A percentile compares a stretch with the other conserved stretches of the same genome.
These are phyloP conservation scores for Caenorhabditis virilis DNA, from an alignment of 2,888 invertebrate genomes.

Conservation along the genomic window DNA sequence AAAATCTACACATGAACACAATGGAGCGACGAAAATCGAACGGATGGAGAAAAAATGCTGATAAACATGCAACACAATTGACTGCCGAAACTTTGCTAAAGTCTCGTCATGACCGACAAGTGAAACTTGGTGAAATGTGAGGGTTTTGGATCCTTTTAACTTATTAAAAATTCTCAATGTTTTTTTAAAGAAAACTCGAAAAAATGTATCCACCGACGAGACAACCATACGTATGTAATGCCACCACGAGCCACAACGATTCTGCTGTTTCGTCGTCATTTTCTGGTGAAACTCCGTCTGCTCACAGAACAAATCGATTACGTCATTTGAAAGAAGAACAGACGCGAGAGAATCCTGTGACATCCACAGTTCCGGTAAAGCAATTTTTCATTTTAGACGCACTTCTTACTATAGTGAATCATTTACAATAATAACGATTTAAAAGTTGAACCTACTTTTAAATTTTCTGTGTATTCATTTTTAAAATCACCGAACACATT, in stretches of 20 bases:
- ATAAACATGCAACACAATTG: conserved; percentile 30
- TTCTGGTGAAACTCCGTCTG: conserved; percentile 46
- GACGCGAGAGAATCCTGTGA: conserved; percentile 38
- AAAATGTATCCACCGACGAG: conserved; percentile 50
- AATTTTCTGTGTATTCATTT: too few relatives aligned
- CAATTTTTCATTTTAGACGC: too few relatives aligned
- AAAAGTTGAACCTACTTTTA: too few relatives aligned
- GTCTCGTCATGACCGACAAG: conserved; percentile 52
- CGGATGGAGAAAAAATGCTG: conserved; percentile 12
- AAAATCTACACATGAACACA: conserved; percentile 12
- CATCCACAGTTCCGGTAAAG: conserved; percentile 45
- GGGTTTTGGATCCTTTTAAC: conserved; percentile 2
- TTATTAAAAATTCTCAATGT: background rate
- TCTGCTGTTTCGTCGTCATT: conserved; percentile 63
- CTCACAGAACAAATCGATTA: conserved; percentile 6
- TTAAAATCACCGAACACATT: too few relatives aligned
- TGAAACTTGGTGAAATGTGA: conserved; percentile 32
- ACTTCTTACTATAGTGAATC: too few relatives aligned
- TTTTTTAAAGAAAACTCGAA: conserved; percentile 49
- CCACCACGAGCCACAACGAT: conserved; percentile 63
- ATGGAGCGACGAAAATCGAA: conserved; percentile 18
- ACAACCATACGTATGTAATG: conserved; percentile 59
- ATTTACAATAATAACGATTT: too few relatives aligned
- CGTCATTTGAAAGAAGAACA: conserved; percentile 49
- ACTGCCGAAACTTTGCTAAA: conserved; percentile 52